These are phyloP conservation scores for Cathartes aura DNA, from an alignment of 2,113 vertebrate species.

Conservation along the genomic window DNA sequence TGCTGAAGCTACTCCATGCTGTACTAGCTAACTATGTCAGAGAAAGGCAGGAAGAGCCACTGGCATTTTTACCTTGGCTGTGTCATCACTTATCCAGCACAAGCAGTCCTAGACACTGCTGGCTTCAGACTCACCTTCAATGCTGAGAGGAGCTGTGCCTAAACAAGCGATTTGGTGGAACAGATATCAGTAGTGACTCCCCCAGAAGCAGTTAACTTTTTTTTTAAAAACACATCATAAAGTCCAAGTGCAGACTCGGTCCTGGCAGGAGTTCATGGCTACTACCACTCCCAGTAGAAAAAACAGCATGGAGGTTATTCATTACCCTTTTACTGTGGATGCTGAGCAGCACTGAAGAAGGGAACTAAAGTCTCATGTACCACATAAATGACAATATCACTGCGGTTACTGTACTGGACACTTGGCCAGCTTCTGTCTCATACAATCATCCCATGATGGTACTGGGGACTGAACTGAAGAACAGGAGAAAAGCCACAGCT, in stretches of 20 bases:
- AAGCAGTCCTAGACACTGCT: background rate
- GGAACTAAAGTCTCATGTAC: background rate
- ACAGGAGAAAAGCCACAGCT: background rate
- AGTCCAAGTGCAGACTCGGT: background rate
- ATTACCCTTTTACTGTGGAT: background rate
- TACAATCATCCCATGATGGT: background rate
- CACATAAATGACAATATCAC: background rate
- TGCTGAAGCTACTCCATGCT: background rate
- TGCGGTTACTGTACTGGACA: background rate
- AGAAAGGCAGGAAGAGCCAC: background rate
- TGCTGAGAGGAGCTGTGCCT: background rate
- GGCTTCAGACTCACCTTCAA: background rate
- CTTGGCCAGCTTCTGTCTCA: background rate
- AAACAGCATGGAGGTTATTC: background rate
- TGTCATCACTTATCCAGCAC: slow-evolving; percentile 4
- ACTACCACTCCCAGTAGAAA: background rate
- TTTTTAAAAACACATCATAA: background rate
- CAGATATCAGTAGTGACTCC: background rate
- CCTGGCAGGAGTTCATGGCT: background rate
- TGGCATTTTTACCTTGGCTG: background rate
- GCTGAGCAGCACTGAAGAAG: background rate
- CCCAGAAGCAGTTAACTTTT: background rate
- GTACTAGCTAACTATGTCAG: background rate
- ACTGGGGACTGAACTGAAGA: background rate
- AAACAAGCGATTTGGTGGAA: background rate